Evolutionary conservation across 2,797 vertebrate species (phyloP), one percentile per base, ranked within the genome.

Genomic region (Coreius guichenoti): DNA sequence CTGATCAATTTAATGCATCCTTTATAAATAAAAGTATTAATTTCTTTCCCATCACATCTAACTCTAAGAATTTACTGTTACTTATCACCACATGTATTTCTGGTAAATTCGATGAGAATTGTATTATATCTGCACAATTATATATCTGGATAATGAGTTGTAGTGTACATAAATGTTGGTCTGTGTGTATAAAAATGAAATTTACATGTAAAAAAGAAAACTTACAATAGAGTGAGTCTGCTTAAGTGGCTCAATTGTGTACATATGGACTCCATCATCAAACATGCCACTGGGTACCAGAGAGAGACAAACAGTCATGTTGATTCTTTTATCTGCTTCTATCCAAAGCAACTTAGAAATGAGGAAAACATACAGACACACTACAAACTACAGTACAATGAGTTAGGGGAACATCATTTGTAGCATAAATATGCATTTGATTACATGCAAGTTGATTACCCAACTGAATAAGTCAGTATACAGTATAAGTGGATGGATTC

Each of bases 171-270:
- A 81, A 45, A 17, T 56, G 51, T 43, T 23, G 39, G 58, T 21
- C 14, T 70, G 21, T 69, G 45, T 67, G 26, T 84, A 26, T 74
- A 8, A 45, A 14, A 68, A 72, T 47, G 29, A 33, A 49, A 74
- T 21, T 1, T 26, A 33, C 39, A 74, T 21, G 4, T 26, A 43
- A 80, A 68, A 76, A 88, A 90, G 83, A 86, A 87, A 75, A 96
- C 97, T 97, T 96, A 99, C 98, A 81, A 94, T 93, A 82, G 91
- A 93, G 89, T 98, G 96, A 86, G 91, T 96, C 92, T 97, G 94
- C 86, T 96, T 94, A 91, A 95, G 89, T 0, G 98, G 98, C 91
- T 99, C 97, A 91, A 99, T 98, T 92, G 97, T 95, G 88, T 99
- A 99, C 82, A 96, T 86, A 21, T 96, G 94, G 90, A 94, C 90